These are phyloP conservation scores for Sphaeridia pumilis DNA, from an alignment of 2,888 invertebrate genomes.

Conservation along the genomic window DNA sequence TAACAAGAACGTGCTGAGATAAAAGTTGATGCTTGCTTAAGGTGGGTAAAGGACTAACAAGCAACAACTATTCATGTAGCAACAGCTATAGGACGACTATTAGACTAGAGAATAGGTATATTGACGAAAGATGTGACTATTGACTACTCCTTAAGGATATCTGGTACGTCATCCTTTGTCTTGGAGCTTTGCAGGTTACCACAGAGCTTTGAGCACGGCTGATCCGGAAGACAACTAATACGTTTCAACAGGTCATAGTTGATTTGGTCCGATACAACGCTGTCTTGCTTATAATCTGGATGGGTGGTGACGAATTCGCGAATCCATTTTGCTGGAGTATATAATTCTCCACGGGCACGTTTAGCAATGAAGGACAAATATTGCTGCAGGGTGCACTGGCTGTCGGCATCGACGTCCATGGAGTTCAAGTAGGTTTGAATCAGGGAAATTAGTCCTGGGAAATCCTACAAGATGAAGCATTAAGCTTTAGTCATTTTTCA, in stretches of 20 bases:
- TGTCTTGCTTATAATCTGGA: slow-evolving; percentile 82
- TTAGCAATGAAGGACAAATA: slow-evolving; percentile 85
- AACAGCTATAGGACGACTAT: too few relatives aligned
- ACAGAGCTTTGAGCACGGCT: slow-evolving; percentile 59
- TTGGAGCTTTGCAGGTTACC: slow-evolving; percentile 63
- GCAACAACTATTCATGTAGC: too few relatives aligned
- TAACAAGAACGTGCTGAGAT: too few relatives aligned
- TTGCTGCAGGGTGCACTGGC: slow-evolving; percentile 91
- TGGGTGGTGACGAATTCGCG: slow-evolving; percentile 78
- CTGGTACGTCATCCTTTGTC: slow-evolving; percentile 73
- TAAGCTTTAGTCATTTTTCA: background rate
- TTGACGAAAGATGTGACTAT: too few relatives aligned
- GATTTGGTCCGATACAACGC: slow-evolving; percentile 72
- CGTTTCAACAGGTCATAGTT: slow-evolving; percentile 69
- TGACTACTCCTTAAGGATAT: slow-evolving; percentile 29
- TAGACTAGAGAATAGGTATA: too few relatives aligned
- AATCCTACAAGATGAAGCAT: slow-evolving; percentile 43
- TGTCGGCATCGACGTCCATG: slow-evolving; percentile 97
- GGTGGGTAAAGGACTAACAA: too few relatives aligned
- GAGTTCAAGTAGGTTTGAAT: slow-evolving; percentile 87
- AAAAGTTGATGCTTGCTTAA: too few relatives aligned
- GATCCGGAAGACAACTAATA: slow-evolving; percentile 25
- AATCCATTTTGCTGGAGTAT: slow-evolving; percentile 92
- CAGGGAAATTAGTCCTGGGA: slow-evolving; percentile 87
- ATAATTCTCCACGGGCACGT: slow-evolving; percentile 74